These are phyloP conservation scores for Limonius californicus DNA, from an alignment of 1,140 invertebrate species.

Conservation along the genomic window DNA sequence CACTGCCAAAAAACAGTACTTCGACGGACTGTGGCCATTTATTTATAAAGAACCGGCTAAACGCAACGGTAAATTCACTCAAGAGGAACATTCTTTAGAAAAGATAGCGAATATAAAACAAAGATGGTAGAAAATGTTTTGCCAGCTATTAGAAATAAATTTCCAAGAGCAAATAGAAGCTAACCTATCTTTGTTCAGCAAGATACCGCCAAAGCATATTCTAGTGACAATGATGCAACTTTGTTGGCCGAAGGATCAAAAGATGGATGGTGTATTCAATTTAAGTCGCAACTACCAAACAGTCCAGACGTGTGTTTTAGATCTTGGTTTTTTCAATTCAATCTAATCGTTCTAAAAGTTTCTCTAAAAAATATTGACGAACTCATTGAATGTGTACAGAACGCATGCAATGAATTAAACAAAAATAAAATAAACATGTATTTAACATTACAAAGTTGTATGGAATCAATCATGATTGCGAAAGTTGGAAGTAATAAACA, in stretches of 20 bases:
- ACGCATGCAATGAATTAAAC: not conserved
- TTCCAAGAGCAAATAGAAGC: slow-evolving; percentile 8
- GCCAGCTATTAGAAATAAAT: slow-evolving; percentile 19
- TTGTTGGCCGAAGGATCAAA: slow-evolving; percentile 14
- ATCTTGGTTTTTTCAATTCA: not conserved
- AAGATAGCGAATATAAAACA: not conserved
- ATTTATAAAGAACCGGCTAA: slow-evolving; percentile 1
- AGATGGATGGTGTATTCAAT: slow-evolving; percentile 18
- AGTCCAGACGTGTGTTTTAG: not conserved
- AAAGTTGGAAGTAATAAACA: not conserved
- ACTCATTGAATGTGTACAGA: not conserved
- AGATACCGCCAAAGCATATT: slow-evolving; percentile 18
- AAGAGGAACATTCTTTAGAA: not conserved
- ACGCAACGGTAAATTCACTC: not conserved
- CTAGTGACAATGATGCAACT: slow-evolving; percentile 18
- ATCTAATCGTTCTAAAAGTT: no score
- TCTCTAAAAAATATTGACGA: not conserved
- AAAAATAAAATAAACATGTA: not conserved
- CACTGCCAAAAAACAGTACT: not conserved
- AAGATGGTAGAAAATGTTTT: slow-evolving; percentile 19
- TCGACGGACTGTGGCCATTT: not conserved
- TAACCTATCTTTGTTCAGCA: slow-evolving; percentile 15
- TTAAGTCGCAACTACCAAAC: slow-evolving; percentile 11
- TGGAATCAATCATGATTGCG: not conserved
- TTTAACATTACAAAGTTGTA: not conserved